phyloP scores from a whole-genome alignment of 1,140 invertebrate species.

The Hycleus phaleratus region DNA sequence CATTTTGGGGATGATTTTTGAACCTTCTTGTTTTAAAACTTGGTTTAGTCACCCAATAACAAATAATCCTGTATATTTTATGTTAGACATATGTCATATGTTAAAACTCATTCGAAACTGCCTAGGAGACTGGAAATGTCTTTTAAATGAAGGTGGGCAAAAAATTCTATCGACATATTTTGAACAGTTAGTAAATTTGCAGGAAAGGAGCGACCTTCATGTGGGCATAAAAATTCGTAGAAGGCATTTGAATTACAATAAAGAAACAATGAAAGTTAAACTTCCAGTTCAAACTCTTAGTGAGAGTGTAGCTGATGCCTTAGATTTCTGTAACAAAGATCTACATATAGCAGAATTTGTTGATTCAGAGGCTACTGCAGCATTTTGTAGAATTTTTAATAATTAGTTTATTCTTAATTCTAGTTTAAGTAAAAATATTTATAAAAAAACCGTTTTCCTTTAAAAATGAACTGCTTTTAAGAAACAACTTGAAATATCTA shows the following conservation, averaged over 20 bases:
- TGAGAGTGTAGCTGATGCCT: constrained; percentile 23
- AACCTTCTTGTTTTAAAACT: constrained; percentile 10
- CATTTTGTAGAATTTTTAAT: constrained; percentile 25
- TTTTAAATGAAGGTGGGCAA: no score
- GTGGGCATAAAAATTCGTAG: constrained; percentile 30
- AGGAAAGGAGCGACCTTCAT: constrained; percentile 29
- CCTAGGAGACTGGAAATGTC: neutral
- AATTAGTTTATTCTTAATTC: constrained; percentile 30
- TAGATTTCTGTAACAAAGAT: constrained; percentile 13
- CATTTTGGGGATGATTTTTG: constrained; percentile 10
- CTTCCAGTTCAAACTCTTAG: constrained; percentile 35
- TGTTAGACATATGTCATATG: constrained; percentile 15
- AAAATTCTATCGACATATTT: constrained; percentile 30
- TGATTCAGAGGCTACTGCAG: constrained; percentile 17
- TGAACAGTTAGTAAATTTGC: constrained; percentile 24
- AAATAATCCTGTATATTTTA: constrained; percentile 4
- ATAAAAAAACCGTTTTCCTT: neutral
- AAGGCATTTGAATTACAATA: constrained; percentile 29
- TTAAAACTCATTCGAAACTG: constrained; percentile 4
- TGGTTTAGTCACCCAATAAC: constrained; percentile 15
- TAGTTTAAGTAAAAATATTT: constrained; percentile 12
- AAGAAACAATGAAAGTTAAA: constrained; percentile 37
- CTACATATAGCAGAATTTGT: constrained; percentile 19
- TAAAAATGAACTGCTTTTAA: no score
- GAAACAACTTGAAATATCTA: no score